Conservation (phyloP, 2,113 vertebrate genomes). For the Hiodon alosoides region DNA sequence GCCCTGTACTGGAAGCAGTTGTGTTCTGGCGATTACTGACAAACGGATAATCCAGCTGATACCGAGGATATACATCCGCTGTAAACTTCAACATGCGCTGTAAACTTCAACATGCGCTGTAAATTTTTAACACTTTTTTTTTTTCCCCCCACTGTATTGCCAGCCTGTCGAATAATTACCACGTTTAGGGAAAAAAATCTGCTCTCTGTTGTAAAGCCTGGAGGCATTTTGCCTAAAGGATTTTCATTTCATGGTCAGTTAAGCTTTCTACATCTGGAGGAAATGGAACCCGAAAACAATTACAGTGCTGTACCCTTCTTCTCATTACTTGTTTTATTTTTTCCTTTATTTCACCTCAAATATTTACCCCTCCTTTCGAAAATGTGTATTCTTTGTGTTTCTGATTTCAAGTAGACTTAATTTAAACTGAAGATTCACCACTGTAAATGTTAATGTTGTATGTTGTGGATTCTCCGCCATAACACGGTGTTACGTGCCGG, state of each 20-base stretch:
- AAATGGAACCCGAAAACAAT: conserved; percentile 92
- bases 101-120: no score
- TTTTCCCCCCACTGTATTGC: no score
- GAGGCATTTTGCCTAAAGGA: conserved; percentile 96
- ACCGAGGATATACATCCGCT: no score
- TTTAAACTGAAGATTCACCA: conserved; percentile 43
- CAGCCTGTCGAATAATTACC: conserved; percentile 65
- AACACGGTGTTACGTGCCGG: no score
- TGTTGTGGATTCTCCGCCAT: no score
- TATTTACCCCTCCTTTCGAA: no score
- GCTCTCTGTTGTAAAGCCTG: conserved; percentile 58
- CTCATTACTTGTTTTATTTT: conserved; percentile 80
- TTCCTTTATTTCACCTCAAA: conserved; percentile 61
- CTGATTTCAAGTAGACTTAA: conserved; percentile 60
- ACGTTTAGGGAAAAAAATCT: conserved; percentile 62
- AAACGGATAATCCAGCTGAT: no score
- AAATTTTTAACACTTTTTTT: no score
- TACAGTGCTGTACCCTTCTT: conserved; percentile 69
- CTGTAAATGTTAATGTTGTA: conserved; percentile 51
- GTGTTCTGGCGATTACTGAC: no score
- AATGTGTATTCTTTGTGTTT: conserved; percentile 29
- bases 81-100: no score
- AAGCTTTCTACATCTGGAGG: conserved; percentile 90
- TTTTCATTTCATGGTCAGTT: conserved; percentile 99
- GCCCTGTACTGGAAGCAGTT: no score